Evolutionary conservation across 2,797 vertebrate genomes (phyloP).

Genomic region (Scarus forsteni): DNA sequence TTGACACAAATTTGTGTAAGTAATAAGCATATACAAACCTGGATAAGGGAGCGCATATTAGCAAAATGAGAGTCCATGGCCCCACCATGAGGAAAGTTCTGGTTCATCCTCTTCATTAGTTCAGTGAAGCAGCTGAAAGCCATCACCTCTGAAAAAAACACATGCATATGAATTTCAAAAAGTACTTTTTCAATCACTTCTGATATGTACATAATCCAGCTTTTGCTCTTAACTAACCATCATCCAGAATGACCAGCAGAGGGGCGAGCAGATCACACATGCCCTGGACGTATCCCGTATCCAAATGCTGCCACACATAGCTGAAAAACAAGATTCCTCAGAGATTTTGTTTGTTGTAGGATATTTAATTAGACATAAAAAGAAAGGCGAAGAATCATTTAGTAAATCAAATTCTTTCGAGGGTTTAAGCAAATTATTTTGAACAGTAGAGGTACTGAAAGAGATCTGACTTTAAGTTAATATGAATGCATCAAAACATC

Average conservation of each 20-base stretch:
- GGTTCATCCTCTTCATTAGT: slow-evolving; percentile 99
- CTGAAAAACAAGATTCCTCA: slow-evolving; percentile 71
- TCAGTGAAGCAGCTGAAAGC: slow-evolving; percentile 98
- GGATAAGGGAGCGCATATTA: slow-evolving; percentile 98
- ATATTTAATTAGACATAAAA: background rate
- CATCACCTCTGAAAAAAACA: slow-evolving; percentile 87
- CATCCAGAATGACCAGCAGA: slow-evolving; percentile 95
- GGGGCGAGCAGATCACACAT: slow-evolving; percentile 99
- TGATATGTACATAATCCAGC: slow-evolving; percentile 5
- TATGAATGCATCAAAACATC: no score
- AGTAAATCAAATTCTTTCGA: no score
- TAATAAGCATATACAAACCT: slow-evolving; percentile 80
- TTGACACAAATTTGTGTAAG: background rate
- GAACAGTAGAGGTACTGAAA: no score
- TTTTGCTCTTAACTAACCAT: slow-evolving; percentile 84
- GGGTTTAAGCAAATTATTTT: no score
- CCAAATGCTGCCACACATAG: slow-evolving; percentile 98
- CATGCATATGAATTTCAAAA: background rate
- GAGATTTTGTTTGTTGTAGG: background rate
- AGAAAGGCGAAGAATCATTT: no score
- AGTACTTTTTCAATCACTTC: background rate
- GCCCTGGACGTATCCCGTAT: slow-evolving; percentile 96
- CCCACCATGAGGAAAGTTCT: slow-evolving; percentile 97
- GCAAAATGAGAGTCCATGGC: slow-evolving; percentile 99
- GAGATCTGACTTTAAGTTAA: no score